Evolutionary conservation across 2,888 invertebrate species (phyloP).

Genomic region (Synanthedon myopaeformis): DNA sequence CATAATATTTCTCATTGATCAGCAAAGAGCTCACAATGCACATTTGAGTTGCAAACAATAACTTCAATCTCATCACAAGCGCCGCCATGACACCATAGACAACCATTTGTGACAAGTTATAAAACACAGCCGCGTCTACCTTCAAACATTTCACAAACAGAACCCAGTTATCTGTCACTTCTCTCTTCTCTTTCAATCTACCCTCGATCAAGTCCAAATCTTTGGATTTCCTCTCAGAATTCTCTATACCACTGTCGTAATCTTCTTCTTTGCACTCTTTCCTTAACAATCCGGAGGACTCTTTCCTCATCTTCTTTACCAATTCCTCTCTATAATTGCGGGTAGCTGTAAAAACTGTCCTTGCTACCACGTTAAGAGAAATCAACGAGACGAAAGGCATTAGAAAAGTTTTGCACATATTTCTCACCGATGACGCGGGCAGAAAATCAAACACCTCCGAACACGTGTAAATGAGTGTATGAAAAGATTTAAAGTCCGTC

Average conservation of each 20-base stretch:
- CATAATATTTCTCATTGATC: conserved; percentile 62
- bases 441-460: conserved; percentile 82
- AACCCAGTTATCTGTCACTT: conserved; percentile 18
- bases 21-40: conserved; percentile 79
- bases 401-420: conserved; percentile 66
- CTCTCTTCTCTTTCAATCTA: conserved; percentile 18
- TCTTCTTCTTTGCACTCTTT: conserved; percentile 43
- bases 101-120: conserved; percentile 77
- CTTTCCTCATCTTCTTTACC: conserved; percentile 6
- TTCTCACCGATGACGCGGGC: conserved; percentile 61
- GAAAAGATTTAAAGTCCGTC: conserved; percentile 75
- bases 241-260: conserved; percentile 68
- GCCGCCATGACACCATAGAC: conserved; percentile 81
- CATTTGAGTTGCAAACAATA: conserved; percentile 82
- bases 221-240: conserved; percentile 36
- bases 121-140: conserved; percentile 72
- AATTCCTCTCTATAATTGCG: conserved; percentile 11
- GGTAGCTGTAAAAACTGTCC: conserved; percentile 29
- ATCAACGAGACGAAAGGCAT: conserved; percentile 68
- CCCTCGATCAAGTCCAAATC: conserved; percentile 29
- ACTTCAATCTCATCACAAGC: conserved; percentile 81
- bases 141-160: conserved; percentile 35
- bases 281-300: conserved; percentile 12
- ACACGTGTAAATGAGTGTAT: conserved; percentile 83
- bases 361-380: conserved; percentile 34